phyloP scores from a whole-genome alignment of 1,140 invertebrate genomes.

The Philopotamus ludificatus region DNA sequence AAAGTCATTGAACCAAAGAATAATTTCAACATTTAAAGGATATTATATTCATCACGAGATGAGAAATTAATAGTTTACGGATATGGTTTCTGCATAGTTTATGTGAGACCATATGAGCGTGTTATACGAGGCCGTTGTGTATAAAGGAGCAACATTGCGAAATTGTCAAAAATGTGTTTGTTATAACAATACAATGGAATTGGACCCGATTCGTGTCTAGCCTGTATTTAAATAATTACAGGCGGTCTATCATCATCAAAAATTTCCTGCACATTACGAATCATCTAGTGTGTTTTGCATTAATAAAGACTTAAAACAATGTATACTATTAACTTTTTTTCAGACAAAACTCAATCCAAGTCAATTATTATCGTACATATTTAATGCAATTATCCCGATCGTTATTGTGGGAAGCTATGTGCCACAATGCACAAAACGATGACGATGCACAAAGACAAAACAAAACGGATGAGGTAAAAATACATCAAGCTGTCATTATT shows the following conservation, averaged over 20 bases:
- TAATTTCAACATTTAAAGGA: no score
- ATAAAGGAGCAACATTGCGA: no score
- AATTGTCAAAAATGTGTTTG: no score
- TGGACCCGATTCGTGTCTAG: no score
- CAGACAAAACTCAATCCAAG: background rate
- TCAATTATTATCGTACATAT: background rate
- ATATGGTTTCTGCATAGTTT: no score
- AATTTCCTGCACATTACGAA: background rate
- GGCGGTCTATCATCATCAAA: background rate
- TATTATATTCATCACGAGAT: no score
- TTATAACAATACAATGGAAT: no score
- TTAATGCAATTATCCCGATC: background rate
- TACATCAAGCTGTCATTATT: background rate
- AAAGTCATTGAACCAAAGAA: no score
- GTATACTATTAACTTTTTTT: no score
- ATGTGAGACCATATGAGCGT: no score
- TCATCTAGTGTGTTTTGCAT: background rate
- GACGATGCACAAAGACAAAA: background rate
- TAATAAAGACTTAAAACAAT: background rate
- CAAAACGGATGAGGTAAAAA: background rate
- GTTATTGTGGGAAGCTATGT: background rate
- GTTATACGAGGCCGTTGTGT: no score
- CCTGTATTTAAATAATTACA: background rate
- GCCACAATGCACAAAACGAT: background rate
- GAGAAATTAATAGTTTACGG: no score